Evolutionary conservation across 1,140 invertebrate species (phyloP), one percentile per base, ranked within the genome.

Genomic region (Drosophila funebris): DNA sequence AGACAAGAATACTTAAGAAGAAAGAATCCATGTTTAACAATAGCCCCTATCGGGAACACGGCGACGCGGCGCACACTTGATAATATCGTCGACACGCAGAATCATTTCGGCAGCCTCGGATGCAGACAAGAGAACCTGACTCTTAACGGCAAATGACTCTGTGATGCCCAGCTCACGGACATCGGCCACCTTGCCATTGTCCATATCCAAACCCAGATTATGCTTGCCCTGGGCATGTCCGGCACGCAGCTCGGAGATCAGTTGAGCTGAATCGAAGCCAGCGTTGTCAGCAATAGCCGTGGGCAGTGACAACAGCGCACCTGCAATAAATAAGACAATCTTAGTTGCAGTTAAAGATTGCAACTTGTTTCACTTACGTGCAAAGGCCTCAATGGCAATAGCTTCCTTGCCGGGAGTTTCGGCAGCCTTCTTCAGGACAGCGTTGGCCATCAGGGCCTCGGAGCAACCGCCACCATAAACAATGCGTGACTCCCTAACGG

Each of bases 51-150:
- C 99, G 63, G 95, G 95, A 0, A 95, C 94, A 50, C 99, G 95
- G 87, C 96, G 96, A 66, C 99, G 95, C 1, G 99, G 99, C 27
- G 98, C 98, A 33, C 97, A 95, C 91, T 96, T 98, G 20, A 99
- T 96, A 67, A 99, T 99, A 92, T 99, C 96, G 92, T 99, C 99
- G 1, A 99, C 99, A 41, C 99, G 95, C 6, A 99, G 93, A 89
- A 99, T 99, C 97, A 99, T 98, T 93, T 99, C 99, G 0, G 99
- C 98, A 3, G 99, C 99, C 93, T 99, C 99, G 0, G 98, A 93
- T 4, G 98, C 99, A 36, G 97, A 98, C 58, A 98, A 79, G 36
- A 99, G 92, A 7, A 99, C 97, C 92, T 99, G 98, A 22, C 97
- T 93, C 92, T 99, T 99, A 0, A 99, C 98, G 13, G 96, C 96